Conservation (phyloP, 1,140 invertebrate genomes). For the Hylaeus anthracinus region DNA sequence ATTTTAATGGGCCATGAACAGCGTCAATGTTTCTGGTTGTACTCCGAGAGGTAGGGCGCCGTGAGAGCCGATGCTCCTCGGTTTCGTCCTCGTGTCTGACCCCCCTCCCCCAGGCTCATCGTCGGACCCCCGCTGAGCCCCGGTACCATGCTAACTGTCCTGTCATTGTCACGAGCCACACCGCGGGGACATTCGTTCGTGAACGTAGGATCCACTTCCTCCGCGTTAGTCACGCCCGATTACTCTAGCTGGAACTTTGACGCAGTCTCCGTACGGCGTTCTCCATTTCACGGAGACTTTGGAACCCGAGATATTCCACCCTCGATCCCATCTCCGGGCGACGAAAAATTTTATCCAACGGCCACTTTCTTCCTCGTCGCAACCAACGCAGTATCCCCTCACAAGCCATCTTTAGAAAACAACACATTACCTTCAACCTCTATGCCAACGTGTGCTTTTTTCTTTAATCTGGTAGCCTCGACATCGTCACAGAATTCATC, state of each 20-base stretch:
- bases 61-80: slow-evolving; percentile 28
- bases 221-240: slow-evolving; percentile 49
- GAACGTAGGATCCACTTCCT: slow-evolving; percentile 32
- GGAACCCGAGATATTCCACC: no score
- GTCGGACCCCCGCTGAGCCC: slow-evolving; percentile 42
- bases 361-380: no score
- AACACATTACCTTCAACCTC: no score
- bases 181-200: slow-evolving; percentile 61
- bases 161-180: slow-evolving; percentile 65
- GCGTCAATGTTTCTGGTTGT: neutral
- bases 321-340: no score
- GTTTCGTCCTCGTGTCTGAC: slow-evolving; percentile 19
- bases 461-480: no score
- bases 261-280: neutral
- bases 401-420: no score
- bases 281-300: neutral
- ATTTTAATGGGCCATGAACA: neutral
- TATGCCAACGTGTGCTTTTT: no score
- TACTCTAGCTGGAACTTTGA: neutral
- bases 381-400: no score
- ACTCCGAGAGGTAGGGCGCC: neutral
- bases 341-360: no score
- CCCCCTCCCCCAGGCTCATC: slow-evolving; percentile 33
- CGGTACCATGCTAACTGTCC: slow-evolving; percentile 61
- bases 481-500: no score